Evolutionary conservation across 1,140 invertebrate species (phyloP).

Genomic region (Zaprionus ghesquierei): DNA sequence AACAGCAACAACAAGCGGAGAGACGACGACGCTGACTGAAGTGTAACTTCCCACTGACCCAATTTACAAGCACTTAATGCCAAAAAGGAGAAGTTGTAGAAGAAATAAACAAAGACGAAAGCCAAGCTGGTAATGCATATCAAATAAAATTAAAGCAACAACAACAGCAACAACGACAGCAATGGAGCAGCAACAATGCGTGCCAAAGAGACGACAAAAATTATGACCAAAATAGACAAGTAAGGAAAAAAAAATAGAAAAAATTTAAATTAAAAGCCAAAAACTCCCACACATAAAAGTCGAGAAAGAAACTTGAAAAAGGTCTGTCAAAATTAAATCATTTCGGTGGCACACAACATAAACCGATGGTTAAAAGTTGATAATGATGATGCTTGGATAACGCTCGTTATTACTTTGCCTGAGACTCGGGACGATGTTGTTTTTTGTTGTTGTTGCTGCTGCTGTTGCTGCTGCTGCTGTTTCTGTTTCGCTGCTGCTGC

Average conservation of each 20-base stretch:
- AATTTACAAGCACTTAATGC: slow-evolving; percentile 82
- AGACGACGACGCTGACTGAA: slow-evolving; percentile 53
- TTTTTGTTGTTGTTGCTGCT: slow-evolving; percentile 23
- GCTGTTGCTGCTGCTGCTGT: slow-evolving; percentile 15
- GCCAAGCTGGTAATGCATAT: slow-evolving; percentile 79
- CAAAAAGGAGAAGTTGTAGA: slow-evolving; percentile 79
- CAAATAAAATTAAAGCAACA: slow-evolving; percentile 72
- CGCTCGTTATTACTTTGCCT: slow-evolving; percentile 75
- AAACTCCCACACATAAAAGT: slow-evolving; percentile 81
- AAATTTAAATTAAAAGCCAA: slow-evolving; percentile 80
- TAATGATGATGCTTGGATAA: slow-evolving; percentile 80
- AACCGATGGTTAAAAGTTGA: slow-evolving; percentile 81
- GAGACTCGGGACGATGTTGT: slow-evolving; percentile 29
- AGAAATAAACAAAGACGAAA: slow-evolving; percentile 81
- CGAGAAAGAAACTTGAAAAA: slow-evolving; percentile 77
- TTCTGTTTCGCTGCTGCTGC: too few species aligned
- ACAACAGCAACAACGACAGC: slow-evolving; percentile 41
- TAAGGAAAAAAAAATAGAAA: slow-evolving; percentile 30
- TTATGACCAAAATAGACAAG: slow-evolving; percentile 52
- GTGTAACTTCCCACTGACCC: slow-evolving; percentile 81
- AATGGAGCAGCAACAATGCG: slow-evolving; percentile 56
- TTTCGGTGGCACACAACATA: slow-evolving; percentile 80
- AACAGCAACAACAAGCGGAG: slow-evolving; percentile 12
- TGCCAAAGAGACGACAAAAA: slow-evolving; percentile 49
- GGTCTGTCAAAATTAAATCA: slow-evolving; percentile 81